Conservation (phyloP, 1,140 invertebrate species). For the Metaphire vulgaris region DNA sequence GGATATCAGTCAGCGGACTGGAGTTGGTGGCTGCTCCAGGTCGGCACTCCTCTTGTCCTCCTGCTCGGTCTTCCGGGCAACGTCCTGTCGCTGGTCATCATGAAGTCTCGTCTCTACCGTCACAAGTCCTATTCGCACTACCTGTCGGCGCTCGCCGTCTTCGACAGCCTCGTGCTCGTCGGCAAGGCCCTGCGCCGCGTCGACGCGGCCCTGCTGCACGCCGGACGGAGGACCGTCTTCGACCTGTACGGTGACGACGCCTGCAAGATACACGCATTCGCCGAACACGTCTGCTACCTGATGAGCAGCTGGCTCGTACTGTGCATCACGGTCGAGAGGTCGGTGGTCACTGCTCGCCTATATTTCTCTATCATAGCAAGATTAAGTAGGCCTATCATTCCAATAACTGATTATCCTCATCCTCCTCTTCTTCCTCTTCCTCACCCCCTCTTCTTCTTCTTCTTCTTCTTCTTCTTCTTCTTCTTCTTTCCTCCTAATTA, state of each 20-base stretch:
- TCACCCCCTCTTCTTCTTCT: too few relatives aligned
- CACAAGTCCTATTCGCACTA: conserved; percentile 41
- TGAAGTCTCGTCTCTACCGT: conserved; percentile 36
- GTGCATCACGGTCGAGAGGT: conserved; percentile 35
- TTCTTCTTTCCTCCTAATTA: too few relatives aligned
- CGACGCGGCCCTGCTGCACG: conserved; percentile 25
- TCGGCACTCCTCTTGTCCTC: conserved; percentile 36
- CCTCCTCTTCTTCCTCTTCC: too few relatives aligned
- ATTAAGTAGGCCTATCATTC: too few relatives aligned
- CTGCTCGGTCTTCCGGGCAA: conserved; percentile 40
- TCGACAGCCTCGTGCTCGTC: conserved; percentile 38
- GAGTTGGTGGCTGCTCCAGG: conserved; percentile 37
- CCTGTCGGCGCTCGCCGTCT: conserved; percentile 38
- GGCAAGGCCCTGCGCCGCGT: conserved; percentile 29
- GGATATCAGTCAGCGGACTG: too few relatives aligned
- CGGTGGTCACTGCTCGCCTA: too few relatives aligned
- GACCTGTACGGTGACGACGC: not conserved
- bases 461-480: too few relatives aligned
- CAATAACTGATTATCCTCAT: too few relatives aligned
- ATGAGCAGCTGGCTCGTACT: conserved; percentile 41
- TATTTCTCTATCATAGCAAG: too few relatives aligned
- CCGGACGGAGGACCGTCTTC: not conserved
- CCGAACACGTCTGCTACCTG: conserved; percentile 34
- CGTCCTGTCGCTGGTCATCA: conserved; percentile 37
- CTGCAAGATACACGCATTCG: conserved; percentile 35